phyloP scores from a whole-genome alignment of 1,140 invertebrate genomes.

The Drosophila dunni region DNA sequence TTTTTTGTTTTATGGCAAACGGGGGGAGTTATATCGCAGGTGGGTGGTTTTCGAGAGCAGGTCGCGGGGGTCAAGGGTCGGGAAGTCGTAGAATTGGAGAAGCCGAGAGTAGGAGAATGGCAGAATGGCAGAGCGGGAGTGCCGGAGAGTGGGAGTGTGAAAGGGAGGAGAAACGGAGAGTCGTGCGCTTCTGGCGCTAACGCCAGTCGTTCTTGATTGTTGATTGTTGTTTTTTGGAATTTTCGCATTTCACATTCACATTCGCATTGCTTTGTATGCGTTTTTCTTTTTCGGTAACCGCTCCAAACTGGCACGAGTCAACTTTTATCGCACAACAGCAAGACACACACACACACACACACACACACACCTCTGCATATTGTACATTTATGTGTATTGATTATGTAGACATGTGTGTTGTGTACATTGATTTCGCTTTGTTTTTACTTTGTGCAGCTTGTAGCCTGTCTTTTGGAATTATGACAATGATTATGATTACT shows the following conservation, averaged over 20 bases:
- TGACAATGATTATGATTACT: constrained; percentile 63
- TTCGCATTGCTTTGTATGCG: constrained; percentile 51
- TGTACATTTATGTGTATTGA: too few species aligned
- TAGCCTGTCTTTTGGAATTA: constrained; percentile 53
- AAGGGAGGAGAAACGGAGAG: too few species aligned
- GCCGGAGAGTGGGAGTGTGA: too few species aligned
- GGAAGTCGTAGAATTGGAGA: too few species aligned
- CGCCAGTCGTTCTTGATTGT: constrained; percentile 67
- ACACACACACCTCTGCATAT: constrained; percentile 10
- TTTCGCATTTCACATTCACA: constrained; percentile 54
- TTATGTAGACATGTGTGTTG: constrained; percentile 10
- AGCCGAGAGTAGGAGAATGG: too few species aligned
- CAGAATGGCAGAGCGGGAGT: too few species aligned
- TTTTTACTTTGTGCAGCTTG: constrained; percentile 48
- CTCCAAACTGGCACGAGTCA: constrained; percentile 76
- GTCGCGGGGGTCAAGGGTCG: background rate
- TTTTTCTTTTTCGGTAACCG: constrained; percentile 63
- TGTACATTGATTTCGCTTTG: constrained; percentile 67
- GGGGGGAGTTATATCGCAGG: background rate
- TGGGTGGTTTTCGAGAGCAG: background rate
- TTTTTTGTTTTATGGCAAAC: constrained; percentile 25
- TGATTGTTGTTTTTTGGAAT: constrained; percentile 65
- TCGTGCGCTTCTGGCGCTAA: constrained; percentile 54
- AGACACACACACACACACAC: constrained; percentile 34
- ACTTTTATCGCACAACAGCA: constrained; percentile 68